phyloP scores from a whole-genome alignment of 2,797 vertebrate genomes.

The Poecilia velifera region DNA sequence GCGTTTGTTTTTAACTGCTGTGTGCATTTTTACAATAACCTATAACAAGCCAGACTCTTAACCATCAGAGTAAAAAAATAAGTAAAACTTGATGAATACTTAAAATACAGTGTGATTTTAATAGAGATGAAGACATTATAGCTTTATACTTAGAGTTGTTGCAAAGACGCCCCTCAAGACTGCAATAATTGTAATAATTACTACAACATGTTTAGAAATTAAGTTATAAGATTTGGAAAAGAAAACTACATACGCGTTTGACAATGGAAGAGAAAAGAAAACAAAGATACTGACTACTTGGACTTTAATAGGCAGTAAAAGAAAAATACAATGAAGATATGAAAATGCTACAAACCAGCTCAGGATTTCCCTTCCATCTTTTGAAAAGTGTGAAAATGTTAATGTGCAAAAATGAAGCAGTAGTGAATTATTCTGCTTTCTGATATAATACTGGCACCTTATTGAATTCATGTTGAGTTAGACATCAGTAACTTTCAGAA shows the following conservation, averaged over 20 bases:
- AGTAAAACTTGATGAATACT: background rate
- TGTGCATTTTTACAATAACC: background rate
- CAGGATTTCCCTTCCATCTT: background rate
- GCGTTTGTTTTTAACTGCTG: background rate
- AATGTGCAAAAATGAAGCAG: slow-evolving; percentile 7
- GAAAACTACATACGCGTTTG: background rate
- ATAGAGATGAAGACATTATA: background rate
- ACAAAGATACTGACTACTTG: background rate
- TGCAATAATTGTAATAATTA: background rate
- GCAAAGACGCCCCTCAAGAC: background rate
- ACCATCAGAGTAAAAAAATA: background rate
- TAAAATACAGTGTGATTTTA: background rate
- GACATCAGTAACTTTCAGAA: background rate
- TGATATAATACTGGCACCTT: slow-evolving; percentile 6
- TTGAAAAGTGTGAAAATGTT: slow-evolving; percentile 1
- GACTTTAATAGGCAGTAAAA: background rate
- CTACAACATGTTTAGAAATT: background rate
- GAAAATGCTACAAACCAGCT: background rate
- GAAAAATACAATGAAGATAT: background rate
- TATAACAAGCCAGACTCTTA: background rate
- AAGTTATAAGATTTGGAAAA: background rate
- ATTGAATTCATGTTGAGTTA: background rate
- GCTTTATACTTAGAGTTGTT: background rate
- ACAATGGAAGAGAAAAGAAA: background rate
- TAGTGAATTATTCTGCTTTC: slow-evolving; percentile 1